Evolutionary conservation across 2,113 vertebrate species (phyloP).

Genomic region (Calyptommatus sinebrachiatus): DNA sequence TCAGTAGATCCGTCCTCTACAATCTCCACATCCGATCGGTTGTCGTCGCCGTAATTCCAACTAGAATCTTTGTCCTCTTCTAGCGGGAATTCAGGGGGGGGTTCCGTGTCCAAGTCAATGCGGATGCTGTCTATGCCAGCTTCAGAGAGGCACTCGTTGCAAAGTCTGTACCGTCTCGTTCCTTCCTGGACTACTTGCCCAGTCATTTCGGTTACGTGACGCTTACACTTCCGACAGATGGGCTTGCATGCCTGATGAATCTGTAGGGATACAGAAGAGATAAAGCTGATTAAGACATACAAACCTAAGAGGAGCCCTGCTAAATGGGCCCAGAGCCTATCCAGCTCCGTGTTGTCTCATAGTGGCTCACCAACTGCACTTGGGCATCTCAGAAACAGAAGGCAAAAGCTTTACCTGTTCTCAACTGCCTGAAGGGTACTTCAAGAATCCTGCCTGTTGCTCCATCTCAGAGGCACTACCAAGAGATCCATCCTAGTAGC

Average conservation of each 20-base stretch:
- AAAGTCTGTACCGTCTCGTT: conserved; percentile 89
- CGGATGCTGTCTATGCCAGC: conserved; percentile 85
- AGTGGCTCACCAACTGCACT: too few relatives aligned
- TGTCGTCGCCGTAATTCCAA: conserved; percentile 77
- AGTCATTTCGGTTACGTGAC: conserved; percentile 89
- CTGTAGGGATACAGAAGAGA: conserved; percentile 70
- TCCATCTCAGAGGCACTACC: too few relatives aligned
- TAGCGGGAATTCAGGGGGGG: conserved; percentile 69
- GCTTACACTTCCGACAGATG: conserved; percentile 95
- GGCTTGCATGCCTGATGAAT: conserved; percentile 96
- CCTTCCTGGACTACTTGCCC: conserved; percentile 94
- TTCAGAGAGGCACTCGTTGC: conserved; percentile 87
- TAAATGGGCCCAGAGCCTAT: too few relatives aligned
- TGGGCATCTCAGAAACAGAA: too few relatives aligned
- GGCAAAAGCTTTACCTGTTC: too few relatives aligned
- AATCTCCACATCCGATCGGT: conserved; percentile 87
- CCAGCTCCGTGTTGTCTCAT: too few relatives aligned
- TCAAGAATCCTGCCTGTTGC: too few relatives aligned
- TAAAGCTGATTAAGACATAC: background rate
- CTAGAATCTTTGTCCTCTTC: conserved; percentile 77
- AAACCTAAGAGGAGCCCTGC: background rate
- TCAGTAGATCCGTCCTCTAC: conserved; percentile 90
- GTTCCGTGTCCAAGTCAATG: conserved; percentile 78
- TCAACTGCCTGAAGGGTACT: too few relatives aligned
- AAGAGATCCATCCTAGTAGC: too few relatives aligned